A percentile compares a stretch with the other conserved stretches of the same genome.
Evolutionary conservation across 2,888 invertebrate species (phyloP).

Genomic region (Lottia gigantea): DNA sequence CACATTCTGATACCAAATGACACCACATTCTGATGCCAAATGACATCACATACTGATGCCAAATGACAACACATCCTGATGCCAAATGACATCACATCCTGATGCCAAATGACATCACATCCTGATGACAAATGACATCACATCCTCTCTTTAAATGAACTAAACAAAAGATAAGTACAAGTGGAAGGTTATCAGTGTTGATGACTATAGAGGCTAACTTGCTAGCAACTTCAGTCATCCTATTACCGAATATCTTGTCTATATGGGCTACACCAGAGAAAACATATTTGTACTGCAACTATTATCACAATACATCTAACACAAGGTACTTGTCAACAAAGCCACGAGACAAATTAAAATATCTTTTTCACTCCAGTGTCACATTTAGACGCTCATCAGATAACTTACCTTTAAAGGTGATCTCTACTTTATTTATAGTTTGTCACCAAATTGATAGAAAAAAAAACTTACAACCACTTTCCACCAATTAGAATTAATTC

Average conservation of each 20-base stretch:
- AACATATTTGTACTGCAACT: slow-evolving; percentile 8
- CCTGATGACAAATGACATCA: no score
- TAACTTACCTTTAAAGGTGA: no score
- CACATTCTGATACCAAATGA: no score
- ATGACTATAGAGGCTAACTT: slow-evolving; percentile 2
- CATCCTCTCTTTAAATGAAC: neutral
- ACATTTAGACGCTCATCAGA: neutral
- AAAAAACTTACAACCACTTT: no score
- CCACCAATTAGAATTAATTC: no score
- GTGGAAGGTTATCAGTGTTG: neutral
- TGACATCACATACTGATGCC: no score
- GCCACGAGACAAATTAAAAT: slow-evolving; percentile 8
- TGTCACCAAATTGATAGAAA: no score
- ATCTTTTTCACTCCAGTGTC: neutral
- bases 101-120: no score
- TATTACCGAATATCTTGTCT: neutral
- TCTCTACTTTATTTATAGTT: no score
- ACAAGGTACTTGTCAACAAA: slow-evolving; percentile 6
- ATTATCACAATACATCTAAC: slow-evolving; percentile 10
- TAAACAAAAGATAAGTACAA: slow-evolving; percentile 4
- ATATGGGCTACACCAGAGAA: neutral
- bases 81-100: no score
- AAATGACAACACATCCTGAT: no score
- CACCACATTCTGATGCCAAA: no score
- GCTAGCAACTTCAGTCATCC: slow-evolving; percentile 4